phyloP scores from a whole-genome alignment of 1,140 invertebrate genomes.

The Apis laboriosa region DNA sequence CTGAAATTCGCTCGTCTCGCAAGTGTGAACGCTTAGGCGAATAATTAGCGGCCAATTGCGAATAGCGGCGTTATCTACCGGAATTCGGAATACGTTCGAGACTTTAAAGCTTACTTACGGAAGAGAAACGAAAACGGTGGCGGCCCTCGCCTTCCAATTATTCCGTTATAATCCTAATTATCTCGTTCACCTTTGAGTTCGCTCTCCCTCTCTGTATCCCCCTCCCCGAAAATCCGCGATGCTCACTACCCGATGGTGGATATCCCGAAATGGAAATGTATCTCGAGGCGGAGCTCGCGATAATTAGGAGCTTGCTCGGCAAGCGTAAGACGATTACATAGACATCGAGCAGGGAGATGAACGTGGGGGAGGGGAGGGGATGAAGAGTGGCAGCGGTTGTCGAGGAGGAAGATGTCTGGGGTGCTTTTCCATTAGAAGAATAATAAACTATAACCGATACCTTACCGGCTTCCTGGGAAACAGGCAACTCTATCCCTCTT shows the following conservation, averaged over 20 bases:
- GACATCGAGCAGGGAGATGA: neutral
- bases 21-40: neutral
- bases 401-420: constrained; percentile 21
- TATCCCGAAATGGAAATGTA: constrained; percentile 26
- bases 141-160: constrained; percentile 54
- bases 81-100: constrained; percentile 22
- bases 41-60: neutral
- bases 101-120: constrained; percentile 17
- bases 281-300: constrained; percentile 48
- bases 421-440: constrained; percentile 62
- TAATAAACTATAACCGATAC: constrained; percentile 66
- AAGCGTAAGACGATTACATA: constrained; percentile 51
- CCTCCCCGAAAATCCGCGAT: constrained; percentile 44
- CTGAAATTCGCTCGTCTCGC: too few species aligned
- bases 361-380: neutral
- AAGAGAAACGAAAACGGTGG: constrained; percentile 5
- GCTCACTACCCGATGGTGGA: constrained; percentile 4
- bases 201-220: too few species aligned
- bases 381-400: too few species aligned
- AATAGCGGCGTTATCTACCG: too few species aligned
- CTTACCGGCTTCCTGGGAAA: constrained; percentile 31
- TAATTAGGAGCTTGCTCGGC: constrained; percentile 54
- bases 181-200: constrained; percentile 55
- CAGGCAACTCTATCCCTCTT: constrained; percentile 40
- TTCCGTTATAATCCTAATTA: constrained; percentile 63